Percentiles rank a stretch among this genome's conserved stretches.
Conservation (phyloP, 1,140 invertebrate species). For the Aplysia californica region DNA sequence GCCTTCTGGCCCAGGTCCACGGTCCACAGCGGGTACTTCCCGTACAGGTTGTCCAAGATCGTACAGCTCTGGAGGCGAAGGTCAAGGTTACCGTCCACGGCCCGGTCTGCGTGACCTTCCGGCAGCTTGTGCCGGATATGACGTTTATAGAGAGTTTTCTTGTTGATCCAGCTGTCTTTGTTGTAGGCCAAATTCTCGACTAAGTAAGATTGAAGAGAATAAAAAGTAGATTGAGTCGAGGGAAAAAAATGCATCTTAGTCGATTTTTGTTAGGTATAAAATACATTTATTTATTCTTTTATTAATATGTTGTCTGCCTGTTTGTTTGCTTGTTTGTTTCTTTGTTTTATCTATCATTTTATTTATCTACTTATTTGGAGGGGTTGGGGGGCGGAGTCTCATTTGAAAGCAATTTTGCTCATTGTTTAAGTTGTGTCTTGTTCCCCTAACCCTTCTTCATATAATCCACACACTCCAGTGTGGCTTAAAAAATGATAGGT, state of each 20-base stretch:
- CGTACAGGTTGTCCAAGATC: slow-evolving; percentile 73
- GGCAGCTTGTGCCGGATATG: slow-evolving; percentile 57
- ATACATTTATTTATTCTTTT: no score
- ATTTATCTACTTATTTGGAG: no score
- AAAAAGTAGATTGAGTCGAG: background rate
- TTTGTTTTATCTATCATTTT: no score
- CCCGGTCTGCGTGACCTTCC: slow-evolving; percentile 67
- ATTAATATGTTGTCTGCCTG: no score
- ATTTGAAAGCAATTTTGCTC: no score
- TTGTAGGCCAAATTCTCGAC: slow-evolving; percentile 72
- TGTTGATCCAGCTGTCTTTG: slow-evolving; percentile 72
- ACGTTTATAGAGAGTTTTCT: slow-evolving; percentile 70
- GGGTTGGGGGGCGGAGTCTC: no score
- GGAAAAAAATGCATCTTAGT: background rate
- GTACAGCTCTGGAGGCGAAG: slow-evolving; percentile 68
- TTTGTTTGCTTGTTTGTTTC: no score
- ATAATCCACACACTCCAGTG: no score
- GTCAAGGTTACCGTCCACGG: slow-evolving; percentile 70
- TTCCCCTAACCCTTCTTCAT: no score
- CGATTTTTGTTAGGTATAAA: no score
- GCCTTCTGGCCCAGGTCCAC: slow-evolving; percentile 70
- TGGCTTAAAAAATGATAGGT: no score
- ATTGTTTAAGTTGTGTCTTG: no score
- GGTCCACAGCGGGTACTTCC: slow-evolving; percentile 72
- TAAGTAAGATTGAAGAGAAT: slow-evolving; percentile 42